Evolutionary conservation across 1,140 invertebrate genomes (phyloP).

Genomic region (Megathymus violae): DNA sequence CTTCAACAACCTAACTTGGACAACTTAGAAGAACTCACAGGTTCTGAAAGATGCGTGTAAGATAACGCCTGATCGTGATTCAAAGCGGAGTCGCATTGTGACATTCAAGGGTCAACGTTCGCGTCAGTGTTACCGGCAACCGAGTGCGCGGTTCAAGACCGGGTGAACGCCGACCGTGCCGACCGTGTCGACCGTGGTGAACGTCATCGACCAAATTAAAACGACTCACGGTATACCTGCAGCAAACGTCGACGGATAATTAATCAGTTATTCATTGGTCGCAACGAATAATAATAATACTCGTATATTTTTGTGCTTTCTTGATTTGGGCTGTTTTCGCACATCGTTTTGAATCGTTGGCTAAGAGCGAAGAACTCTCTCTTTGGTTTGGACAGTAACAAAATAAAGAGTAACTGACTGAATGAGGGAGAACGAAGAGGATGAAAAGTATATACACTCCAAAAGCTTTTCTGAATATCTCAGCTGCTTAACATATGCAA

Average conservation of each 20-base stretch:
- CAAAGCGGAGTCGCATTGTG: slow-evolving; percentile 59
- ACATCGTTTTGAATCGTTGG: too few species aligned
- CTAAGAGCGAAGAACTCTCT: too few species aligned
- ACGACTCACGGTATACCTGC: slow-evolving; percentile 54
- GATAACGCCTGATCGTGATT: slow-evolving; percentile 47
- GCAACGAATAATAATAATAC: too few species aligned
- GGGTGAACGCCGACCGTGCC: slow-evolving; percentile 47
- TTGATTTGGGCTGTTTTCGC: too few species aligned
- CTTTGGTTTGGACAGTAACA: too few species aligned
- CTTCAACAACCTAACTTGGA: not conserved
- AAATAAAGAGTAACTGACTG: too few species aligned
- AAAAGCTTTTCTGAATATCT: too few species aligned
- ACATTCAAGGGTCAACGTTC: slow-evolving; percentile 71
- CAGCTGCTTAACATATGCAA: too few species aligned
- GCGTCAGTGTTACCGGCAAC: slow-evolving; percentile 46
- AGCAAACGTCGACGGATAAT: slow-evolving; percentile 46
- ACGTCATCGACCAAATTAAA: slow-evolving; percentile 73
- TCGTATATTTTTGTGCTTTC: too few species aligned
- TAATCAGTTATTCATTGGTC: slow-evolving; percentile 34
- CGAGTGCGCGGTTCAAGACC: slow-evolving; percentile 61
- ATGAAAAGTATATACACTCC: not conserved
- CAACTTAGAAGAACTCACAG: not conserved
- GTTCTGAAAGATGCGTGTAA: slow-evolving; percentile 17
- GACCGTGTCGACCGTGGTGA: slow-evolving; percentile 48
- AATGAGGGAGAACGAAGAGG: too few species aligned